A percentile compares a stretch with the other conserved stretches of the same genome.
phyloP scores from a whole-genome alignment of 2,797 vertebrate genomes.

The Scarus forsteni region DNA sequence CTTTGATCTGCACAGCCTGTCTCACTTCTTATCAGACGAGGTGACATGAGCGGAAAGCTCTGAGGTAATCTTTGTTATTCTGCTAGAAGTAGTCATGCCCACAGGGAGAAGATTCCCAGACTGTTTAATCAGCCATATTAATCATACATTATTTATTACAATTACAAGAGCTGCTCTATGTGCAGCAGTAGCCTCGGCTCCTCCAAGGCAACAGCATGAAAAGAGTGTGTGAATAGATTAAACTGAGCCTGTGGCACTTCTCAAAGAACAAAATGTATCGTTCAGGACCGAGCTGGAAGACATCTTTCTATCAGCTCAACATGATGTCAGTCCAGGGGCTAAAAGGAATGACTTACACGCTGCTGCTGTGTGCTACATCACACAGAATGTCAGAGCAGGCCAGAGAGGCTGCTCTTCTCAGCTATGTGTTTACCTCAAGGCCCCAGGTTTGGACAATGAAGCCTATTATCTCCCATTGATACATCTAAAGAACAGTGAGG shows the following conservation, averaged over 20 bases:
- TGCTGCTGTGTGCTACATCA: constrained; percentile 25
- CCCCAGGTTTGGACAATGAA: constrained; percentile 16
- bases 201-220: constrained; percentile 64
- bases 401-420: constrained; percentile 17
- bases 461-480: constrained; percentile 26
- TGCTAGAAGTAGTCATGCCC: constrained; percentile 72
- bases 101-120: constrained; percentile 75
- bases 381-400: constrained; percentile 50
- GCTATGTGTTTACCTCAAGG: constrained; percentile 25
- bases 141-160: constrained; percentile 82
- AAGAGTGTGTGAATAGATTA: constrained; percentile 71
- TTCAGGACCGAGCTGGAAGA: constrained; percentile 51
- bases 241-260: constrained; percentile 65
- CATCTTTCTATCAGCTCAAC: constrained; percentile 66
- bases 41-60: constrained; percentile 75
- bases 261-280: constrained; percentile 67
- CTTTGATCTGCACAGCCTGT: constrained; percentile 76
- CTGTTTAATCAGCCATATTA: constrained; percentile 83
- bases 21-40: constrained; percentile 64
- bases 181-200: constrained; percentile 59
- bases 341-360: constrained; percentile 34
- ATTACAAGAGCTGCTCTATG: constrained; percentile 74
- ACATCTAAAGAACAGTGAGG: constrained; percentile 15
- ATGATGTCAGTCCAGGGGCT: constrained; percentile 60
- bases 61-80: constrained; percentile 80